These are phyloP conservation scores for Lissocephala sabroskyi DNA, from an alignment of 2,888 invertebrate species.

Conservation along the genomic window DNA sequence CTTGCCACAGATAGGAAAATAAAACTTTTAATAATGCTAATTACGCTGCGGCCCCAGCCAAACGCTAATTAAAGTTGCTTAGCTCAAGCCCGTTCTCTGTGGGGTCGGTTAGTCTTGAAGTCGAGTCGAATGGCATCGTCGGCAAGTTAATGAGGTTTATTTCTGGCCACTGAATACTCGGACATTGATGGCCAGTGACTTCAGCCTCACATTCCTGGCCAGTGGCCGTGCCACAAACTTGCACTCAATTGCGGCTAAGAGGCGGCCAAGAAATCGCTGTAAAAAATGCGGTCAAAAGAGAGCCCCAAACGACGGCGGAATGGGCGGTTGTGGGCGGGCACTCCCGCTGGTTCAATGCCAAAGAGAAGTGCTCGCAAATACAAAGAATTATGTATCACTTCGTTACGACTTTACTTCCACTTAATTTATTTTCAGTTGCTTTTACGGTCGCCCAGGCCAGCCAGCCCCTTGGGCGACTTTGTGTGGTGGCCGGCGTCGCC, in stretches of 20 bases:
- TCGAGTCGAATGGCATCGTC: too few relatives aligned
- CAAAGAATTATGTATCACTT: constrained; percentile 63
- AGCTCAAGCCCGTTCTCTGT: too few relatives aligned
- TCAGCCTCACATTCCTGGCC: too few relatives aligned
- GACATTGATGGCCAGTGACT: background rate
- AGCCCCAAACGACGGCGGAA: background rate
- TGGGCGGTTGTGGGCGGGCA: too few relatives aligned
- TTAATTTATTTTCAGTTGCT: constrained; percentile 61
- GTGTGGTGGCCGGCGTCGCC: too few relatives aligned
- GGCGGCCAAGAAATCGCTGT: constrained; percentile 17
- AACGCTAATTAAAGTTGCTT: background rate
- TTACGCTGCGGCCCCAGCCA: background rate
- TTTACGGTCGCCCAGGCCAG: constrained; percentile 19
- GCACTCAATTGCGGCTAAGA: constrained; percentile 34
- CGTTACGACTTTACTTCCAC: constrained; percentile 62
- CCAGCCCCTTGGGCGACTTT: too few relatives aligned
- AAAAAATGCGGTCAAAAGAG: constrained; percentile 15
- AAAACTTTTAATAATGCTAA: background rate
- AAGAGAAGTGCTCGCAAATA: constrained; percentile 15
- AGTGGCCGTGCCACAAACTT: constrained; percentile 37
- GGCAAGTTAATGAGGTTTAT: constrained; percentile 1
- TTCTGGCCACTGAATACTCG: background rate
- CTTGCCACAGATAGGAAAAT: background rate
- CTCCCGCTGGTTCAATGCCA: background rate
- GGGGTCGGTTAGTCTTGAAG: too few relatives aligned